Conservation (phyloP, 2,888 invertebrate species). For the Drosophila tripunctata region DNA sequence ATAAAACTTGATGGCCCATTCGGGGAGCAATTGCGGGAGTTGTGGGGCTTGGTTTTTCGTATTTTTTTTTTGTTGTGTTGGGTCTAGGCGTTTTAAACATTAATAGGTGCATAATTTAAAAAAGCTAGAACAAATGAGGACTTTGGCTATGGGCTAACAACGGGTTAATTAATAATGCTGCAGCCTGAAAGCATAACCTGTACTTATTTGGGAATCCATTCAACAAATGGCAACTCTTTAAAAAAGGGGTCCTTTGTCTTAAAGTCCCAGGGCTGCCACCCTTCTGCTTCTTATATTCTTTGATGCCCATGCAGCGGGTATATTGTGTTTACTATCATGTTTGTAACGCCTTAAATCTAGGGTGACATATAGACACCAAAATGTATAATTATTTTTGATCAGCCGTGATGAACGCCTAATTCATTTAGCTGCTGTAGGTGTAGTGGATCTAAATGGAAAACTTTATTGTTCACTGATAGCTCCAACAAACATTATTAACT, state of each 20-base stretch:
- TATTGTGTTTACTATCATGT: too few species aligned
- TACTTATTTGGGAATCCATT: slow-evolving; percentile 66
- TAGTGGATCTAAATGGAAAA: too few species aligned
- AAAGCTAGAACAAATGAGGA: slow-evolving; percentile 56
- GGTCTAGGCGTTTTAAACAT: slow-evolving; percentile 70
- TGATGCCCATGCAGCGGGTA: too few species aligned
- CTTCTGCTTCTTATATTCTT: too few species aligned
- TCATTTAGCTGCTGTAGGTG: too few species aligned
- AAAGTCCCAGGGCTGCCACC: slow-evolving; percentile 38
- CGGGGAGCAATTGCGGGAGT: not conserved
- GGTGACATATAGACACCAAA: too few species aligned
- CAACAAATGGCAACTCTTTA: slow-evolving; percentile 67
- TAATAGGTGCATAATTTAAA: slow-evolving; percentile 77
- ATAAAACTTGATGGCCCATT: slow-evolving; percentile 64
- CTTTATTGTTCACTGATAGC: too few species aligned
- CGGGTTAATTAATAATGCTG: slow-evolving; percentile 73
- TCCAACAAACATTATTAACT: too few species aligned
- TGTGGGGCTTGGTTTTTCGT: not conserved
- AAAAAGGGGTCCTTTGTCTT: slow-evolving; percentile 63
- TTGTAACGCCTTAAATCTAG: too few species aligned
- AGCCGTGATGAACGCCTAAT: too few species aligned
- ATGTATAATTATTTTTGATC: too few species aligned
- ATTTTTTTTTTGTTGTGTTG: not conserved
- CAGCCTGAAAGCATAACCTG: slow-evolving; percentile 48
- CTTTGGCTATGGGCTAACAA: slow-evolving; percentile 65